Evolutionary conservation across 2,888 invertebrate genomes (phyloP), one percentile per base, ranked within the genome.

Genomic region (Pyrgus malvae): DNA sequence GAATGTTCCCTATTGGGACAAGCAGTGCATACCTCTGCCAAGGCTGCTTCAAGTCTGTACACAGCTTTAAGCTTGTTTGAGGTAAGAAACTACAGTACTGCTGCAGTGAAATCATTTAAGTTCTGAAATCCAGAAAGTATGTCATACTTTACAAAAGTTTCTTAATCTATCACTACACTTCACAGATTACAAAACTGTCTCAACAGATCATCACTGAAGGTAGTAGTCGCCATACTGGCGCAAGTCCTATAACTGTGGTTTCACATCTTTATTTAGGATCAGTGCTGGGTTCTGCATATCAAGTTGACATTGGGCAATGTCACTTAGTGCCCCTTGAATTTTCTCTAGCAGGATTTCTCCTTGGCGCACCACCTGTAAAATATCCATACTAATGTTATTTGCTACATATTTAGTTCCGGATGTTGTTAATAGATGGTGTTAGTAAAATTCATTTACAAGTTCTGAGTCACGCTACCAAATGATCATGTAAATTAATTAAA

Each of bases 301-400:
- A 0, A 98, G 89, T 70, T 98, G 97, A 42, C 96, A 94, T 76
- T 97, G 96, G 0, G 97, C 97, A 54, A 99, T 98, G 73, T 98
- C 98, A 72, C 97, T 95, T 1, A 99, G 90, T 0, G 98, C 97
- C 8, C 94, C 93, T 84, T 98, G 98, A 45, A 99, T 97, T 77
- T 96, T 95, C 69, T 96, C 95, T 27, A 99, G 82, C 1, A 98
- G 82, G 14, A 93, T 91, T 83, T 99, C 98, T 0, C 98, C 98
- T 78, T 95, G 93, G 41, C 93, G 91, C 0, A 98, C 98, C 11
- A 97, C 93, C 80, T 93, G 89, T 63, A 70, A 54, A 27, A 14
- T 40, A 12, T 11, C n/a, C n/a, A 33, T 3, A 33, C 3, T 23
- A 19, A 11, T 21, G 21, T 21, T 35, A 11, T 4, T 31, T 31